Conservation (phyloP, 2,888 invertebrate genomes). For the Drosophila longiperda region DNA sequence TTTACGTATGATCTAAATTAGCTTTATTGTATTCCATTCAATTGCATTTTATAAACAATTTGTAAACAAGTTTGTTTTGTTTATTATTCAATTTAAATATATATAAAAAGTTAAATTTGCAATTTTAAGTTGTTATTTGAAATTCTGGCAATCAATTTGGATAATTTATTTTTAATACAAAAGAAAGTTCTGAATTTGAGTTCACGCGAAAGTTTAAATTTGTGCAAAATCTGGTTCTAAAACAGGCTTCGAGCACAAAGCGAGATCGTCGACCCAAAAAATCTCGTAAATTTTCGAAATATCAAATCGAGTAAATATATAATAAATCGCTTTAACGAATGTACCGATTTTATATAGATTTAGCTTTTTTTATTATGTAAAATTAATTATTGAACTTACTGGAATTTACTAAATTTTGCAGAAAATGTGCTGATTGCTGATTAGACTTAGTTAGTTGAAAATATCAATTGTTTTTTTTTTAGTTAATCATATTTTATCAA, state of each 20-base stretch:
- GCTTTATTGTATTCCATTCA: background rate
- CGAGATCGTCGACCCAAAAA: constrained; percentile 19
- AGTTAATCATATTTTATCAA: background rate
- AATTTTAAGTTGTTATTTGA: background rate
- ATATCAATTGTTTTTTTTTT: background rate
- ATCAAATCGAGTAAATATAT: background rate
- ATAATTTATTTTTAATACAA: background rate
- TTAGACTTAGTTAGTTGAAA: too few relatives aligned
- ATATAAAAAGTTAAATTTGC: background rate
- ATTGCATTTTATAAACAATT: background rate
- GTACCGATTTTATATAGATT: background rate
- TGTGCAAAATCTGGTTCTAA: constrained; percentile 25
- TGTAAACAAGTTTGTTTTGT: constrained; percentile 12
- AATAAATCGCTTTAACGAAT: background rate
- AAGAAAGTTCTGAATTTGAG: background rate
- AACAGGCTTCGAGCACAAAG: constrained; percentile 20
- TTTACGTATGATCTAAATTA: background rate
- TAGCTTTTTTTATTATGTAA: too few relatives aligned
- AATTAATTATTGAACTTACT: too few relatives aligned
- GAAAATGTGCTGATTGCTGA: too few relatives aligned
- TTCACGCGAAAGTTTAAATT: constrained; percentile 1
- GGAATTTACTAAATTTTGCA: too few relatives aligned
- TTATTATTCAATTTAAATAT: background rate
- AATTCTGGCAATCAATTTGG: background rate
- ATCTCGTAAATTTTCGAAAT: background rate